Base-by-base conservation (phyloP, 2,888 invertebrate species). In the Horisme vitalbata region DNA sequence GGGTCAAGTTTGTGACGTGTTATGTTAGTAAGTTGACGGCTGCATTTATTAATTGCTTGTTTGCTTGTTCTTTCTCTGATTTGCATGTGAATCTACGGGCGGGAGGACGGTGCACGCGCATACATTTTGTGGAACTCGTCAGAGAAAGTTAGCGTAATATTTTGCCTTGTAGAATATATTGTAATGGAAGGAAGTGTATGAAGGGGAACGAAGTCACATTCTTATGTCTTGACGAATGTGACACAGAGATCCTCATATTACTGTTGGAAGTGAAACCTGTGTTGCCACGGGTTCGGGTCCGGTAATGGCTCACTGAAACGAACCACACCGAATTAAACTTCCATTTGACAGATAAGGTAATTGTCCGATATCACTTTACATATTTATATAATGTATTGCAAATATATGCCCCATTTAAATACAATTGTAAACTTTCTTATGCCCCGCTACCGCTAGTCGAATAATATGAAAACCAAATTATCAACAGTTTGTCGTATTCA, bases 171-270 rank as follows among this genome's bases (percentile, higher is more conserved):
- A 6, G 1, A 18, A 18, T 6, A 18, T 5, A 2, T 18, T 1
- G 18, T 18, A 18, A 5, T 6, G 28, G 15, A 37, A 35, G 12
- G 24, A 66, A 75, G 61, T 92, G 92, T 92, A 45, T 68, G 90
- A 91, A 81, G 88, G 82, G 73, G 91, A 92, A 92, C 92, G 92
- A 92, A 90, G 91, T 83, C 64, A 55, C 63, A 71, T 82, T 71
- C 80, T 77, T 59, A 56, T 67, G 67, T 69, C 91, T 91, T 67
- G 31, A 75, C 65, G 79, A 76, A 81, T 68, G 68, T 68, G 71
- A 84, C 91, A 91, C 92, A 92, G 92, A 92, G 87, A 90, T 75
- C 83, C 71, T 84, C 85, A 63, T 55, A 48, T 77, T 79, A 45
- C 49, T 91, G 54, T 91, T 71, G 91, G 91, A 88, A 87, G 75